These are phyloP conservation scores for Philhelius pedissequus DNA, from an alignment of 2,888 invertebrate genomes.

Conservation along the genomic window DNA sequence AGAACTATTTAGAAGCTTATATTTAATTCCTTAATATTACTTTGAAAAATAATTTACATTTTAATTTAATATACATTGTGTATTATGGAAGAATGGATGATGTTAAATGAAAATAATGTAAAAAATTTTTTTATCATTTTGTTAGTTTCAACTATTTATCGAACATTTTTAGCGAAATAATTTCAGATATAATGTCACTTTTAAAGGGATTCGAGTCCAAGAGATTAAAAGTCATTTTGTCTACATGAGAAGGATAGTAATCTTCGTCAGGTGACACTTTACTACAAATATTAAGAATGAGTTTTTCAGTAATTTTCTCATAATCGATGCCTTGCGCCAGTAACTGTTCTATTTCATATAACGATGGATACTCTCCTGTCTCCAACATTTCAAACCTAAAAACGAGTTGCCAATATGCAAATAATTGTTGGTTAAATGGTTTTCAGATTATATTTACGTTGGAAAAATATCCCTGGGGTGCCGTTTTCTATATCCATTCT, in stretches of 20 bases:
- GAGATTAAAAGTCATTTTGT: conserved; percentile 30
- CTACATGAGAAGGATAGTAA: conserved; percentile 53
- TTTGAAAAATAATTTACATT: not conserved
- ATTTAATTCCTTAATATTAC: not conserved
- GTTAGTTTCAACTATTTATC: not conserved
- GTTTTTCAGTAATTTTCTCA: conserved; percentile 65
- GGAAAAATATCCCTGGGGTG: conserved; percentile 73
- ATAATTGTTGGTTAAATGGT: not conserved
- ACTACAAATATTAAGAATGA: conserved; percentile 20
- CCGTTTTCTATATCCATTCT: conserved; percentile 70
- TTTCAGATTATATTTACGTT: conserved; percentile 70
- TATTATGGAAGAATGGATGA: not conserved
- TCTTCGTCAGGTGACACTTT: conserved; percentile 27
- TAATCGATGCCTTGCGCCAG: conserved; percentile 71
- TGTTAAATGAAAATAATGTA: not conserved
- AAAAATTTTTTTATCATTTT: not conserved
- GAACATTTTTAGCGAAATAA: conserved; percentile 57
- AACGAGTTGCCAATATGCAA: conserved; percentile 31
- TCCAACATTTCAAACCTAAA: conserved; percentile 73
- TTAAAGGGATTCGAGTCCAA: conserved; percentile 72
- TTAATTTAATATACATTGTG: not conserved
- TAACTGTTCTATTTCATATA: conserved; percentile 70
- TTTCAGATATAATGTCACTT: conserved; percentile 70
- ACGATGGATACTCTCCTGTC: conserved; percentile 73
- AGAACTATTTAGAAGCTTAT: not conserved